Conservation (phyloP, 2,113 vertebrate genomes). For the Microtus montanus region DNA sequence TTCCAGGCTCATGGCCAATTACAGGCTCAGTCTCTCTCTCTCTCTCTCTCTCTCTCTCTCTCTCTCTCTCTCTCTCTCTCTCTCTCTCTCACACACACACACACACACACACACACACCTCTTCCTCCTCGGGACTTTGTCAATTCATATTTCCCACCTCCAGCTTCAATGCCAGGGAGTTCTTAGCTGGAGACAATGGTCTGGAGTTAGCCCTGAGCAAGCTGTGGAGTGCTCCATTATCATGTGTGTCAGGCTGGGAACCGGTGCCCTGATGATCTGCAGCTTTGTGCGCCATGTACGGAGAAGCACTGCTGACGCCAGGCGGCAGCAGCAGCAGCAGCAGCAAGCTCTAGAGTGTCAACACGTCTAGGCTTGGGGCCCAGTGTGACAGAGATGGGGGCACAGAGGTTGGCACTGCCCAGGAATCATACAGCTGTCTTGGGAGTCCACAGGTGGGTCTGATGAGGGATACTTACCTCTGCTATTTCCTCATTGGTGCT, state of each 20-base stretch:
- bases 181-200: not conserved
- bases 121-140: no score
- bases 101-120: no score
- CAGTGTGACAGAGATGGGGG: not conserved
- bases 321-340: not conserved
- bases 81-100: no score
- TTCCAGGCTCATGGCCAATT: not conserved
- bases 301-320: not conserved
- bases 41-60: no score
- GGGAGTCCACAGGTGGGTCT: not conserved
- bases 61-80: no score
- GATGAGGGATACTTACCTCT: not conserved
- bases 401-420: not conserved
- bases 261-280: not conserved
- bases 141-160: not conserved
- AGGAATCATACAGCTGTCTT: not conserved
- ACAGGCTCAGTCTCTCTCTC: not conserved
- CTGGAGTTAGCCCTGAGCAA: not conserved
- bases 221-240: not conserved
- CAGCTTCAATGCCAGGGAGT: rapidly evolving
- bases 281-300: not conserved
- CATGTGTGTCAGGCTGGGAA: not conserved
- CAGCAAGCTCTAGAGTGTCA: no score
- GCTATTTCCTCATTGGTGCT: not conserved
- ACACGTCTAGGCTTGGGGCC: not conserved